Percentiles rank a stretch among this genome's conserved stretches.
These are phyloP conservation scores for Athalia circularis DNA, from an alignment of 2,888 invertebrate species.

Conservation along the genomic window DNA sequence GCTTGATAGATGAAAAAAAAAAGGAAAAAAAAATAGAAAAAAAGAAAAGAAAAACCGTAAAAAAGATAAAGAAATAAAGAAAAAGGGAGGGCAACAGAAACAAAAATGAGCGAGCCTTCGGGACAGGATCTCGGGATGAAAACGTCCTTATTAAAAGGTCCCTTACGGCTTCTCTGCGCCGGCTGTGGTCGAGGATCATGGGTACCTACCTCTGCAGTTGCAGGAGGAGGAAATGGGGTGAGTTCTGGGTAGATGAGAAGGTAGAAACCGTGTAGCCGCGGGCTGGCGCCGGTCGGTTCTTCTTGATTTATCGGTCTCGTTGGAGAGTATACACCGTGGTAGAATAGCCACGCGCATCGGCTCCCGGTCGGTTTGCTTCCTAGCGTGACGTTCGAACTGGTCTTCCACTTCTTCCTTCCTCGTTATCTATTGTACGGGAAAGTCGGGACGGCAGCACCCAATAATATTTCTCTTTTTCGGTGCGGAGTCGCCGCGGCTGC, in stretches of 20 bases:
- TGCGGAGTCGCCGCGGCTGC: conserved; percentile 1
- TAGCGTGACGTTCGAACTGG: conserved; percentile 47
- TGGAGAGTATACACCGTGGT: conserved; percentile 43
- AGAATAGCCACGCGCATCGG: conserved; percentile 51
- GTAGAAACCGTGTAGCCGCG: conserved; percentile 50
- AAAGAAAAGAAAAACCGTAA: not conserved
- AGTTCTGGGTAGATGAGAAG: conserved; percentile 1
- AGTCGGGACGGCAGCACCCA: conserved; percentile 51
- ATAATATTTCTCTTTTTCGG: conserved; percentile 50
- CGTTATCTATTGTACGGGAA: conserved; percentile 49
- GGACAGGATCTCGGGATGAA: not conserved
- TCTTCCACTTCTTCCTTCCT: conserved; percentile 46
- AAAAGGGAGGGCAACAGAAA: too few species aligned
- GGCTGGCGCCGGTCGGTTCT: conserved; percentile 61
- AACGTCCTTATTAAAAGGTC: conserved; percentile 33
- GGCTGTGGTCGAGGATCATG: too few species aligned
- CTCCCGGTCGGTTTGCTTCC: conserved; percentile 23
- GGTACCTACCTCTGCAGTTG: too few species aligned
- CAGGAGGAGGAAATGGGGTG: too few species aligned
- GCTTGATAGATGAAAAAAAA: too few species aligned
- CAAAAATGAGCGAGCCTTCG: too few species aligned
- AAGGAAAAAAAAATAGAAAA: too few species aligned
- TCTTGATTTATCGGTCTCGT: conserved; percentile 66
- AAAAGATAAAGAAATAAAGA: not conserved
- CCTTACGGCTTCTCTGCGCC: not conserved